phyloP scores from a whole-genome alignment of 2,888 invertebrate genomes.

The Chaetoderma sp. region DNA sequence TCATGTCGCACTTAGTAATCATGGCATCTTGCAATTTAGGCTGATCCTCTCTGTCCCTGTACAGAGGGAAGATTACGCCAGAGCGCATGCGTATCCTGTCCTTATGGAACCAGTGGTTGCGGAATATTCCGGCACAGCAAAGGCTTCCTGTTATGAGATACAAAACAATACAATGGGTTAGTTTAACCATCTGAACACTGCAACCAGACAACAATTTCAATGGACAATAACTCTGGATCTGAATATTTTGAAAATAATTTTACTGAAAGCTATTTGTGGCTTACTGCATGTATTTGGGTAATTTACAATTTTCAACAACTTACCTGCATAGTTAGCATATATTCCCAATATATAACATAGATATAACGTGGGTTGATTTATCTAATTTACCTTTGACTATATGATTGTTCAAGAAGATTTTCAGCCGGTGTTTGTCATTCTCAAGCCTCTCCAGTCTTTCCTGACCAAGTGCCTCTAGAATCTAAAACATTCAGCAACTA shows the following conservation, averaged over 20 bases:
- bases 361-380: too few species aligned
- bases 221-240: neutral
- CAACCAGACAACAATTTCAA: neutral
- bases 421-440: constrained; percentile 72
- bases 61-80: constrained; percentile 60
- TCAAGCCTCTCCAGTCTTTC: constrained; percentile 70
- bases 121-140: constrained; percentile 69
- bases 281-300: too few species aligned
- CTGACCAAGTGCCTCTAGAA: constrained; percentile 72
- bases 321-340: too few species aligned
- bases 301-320: too few species aligned
- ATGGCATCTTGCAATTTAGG: constrained; percentile 46
- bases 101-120: constrained; percentile 64
- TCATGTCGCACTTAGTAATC: constrained; percentile 73
- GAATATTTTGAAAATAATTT: too few species aligned
- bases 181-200: neutral
- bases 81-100: constrained; percentile 65
- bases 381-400: constrained; percentile 74
- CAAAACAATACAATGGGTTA: constrained; percentile 5
- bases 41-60: constrained; percentile 4
- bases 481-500: too few species aligned
- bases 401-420: constrained; percentile 72
- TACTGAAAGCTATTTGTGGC: too few species aligned
- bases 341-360: too few species aligned
- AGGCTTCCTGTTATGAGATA: constrained; percentile 50